A percentile compares a stretch with the other conserved stretches of the same genome.
phyloP scores from a whole-genome alignment of 2,113 vertebrate genomes.

The Cisticola juncidis region DNA sequence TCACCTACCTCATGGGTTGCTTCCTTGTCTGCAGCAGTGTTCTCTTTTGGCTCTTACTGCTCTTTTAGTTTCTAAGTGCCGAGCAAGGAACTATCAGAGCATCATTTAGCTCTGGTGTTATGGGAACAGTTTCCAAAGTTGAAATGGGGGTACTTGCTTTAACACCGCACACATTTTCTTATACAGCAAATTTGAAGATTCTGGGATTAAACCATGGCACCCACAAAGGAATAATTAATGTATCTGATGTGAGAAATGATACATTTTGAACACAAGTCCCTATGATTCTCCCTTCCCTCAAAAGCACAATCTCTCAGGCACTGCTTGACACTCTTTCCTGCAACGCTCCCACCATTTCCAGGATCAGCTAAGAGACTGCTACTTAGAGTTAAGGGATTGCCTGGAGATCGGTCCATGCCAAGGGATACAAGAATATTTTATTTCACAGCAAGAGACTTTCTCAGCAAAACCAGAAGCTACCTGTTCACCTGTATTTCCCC shows the following conservation, averaged over 20 bases:
- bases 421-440: background rate
- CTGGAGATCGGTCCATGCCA: accelerated
- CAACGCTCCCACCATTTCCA: accelerated
- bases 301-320: background rate
- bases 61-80: accelerated
- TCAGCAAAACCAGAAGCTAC: background rate
- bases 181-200: background rate
- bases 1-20: background rate
- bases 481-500: background rate
- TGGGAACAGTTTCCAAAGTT: background rate
- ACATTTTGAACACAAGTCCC: background rate
- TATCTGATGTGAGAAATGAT: background rate
- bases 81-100: background rate
- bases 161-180: background rate
- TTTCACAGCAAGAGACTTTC: background rate
- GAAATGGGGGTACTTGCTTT: background rate
- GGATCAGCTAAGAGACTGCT: background rate
- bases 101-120: background rate
- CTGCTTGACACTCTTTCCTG: background rate
- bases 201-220: background rate
- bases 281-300: background rate
- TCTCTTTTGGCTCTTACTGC: background rate
- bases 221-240: background rate
- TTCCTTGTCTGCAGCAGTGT: background rate
- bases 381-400: background rate